Evolutionary conservation across 1,140 invertebrate species (phyloP), one percentile per base, ranked within the genome.

Genomic region (Zaprionus lachaisei): DNA sequence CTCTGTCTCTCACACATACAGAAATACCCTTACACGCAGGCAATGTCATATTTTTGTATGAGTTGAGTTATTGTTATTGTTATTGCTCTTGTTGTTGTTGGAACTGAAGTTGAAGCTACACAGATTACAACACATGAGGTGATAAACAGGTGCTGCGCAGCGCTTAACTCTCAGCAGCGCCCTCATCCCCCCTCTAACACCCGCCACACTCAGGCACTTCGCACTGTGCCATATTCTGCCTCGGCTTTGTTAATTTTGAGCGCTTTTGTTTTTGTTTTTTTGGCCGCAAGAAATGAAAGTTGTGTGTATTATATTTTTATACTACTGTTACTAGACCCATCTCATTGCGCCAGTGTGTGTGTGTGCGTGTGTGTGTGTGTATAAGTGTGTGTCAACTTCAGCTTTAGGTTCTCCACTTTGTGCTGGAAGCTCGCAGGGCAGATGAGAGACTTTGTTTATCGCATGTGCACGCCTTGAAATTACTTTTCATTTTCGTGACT

Each of bases 71-170:
- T 65, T 72, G 73, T 72, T 77, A 56, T 67, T 61, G 47, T 51
- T 74, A 31, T 56, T 69, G 62, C 41, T 56, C 31, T 41, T 63
- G 24, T 37, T 61, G 58, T 58, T 58, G 60, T 56, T 70, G 41
- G 38, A 67, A 60, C 64, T 83, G 60, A 54, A 77, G 72, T 80
- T 85, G 56, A 66, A 80, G 81, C 84, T 77, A 80, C 84, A 71
- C 84, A 81, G 85, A 89, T 89, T 89, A 89, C 84, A 89, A 89
- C 85, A 89, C 84, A 89, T 77, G 78, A 84, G 75, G 84, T 89
- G 84, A 84, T 89, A 89, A 89, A 90, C 84, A 89, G 84, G 84
- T 89, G 83, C 83, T 85, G 79, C 75, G 47, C 67, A 54, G 71
- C 66, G 84, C 73, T 83, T 85, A 82, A 65, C 44, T 57, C 61